phyloP scores from a whole-genome alignment of 2,888 invertebrate species.

The Phalera bucephala region DNA sequence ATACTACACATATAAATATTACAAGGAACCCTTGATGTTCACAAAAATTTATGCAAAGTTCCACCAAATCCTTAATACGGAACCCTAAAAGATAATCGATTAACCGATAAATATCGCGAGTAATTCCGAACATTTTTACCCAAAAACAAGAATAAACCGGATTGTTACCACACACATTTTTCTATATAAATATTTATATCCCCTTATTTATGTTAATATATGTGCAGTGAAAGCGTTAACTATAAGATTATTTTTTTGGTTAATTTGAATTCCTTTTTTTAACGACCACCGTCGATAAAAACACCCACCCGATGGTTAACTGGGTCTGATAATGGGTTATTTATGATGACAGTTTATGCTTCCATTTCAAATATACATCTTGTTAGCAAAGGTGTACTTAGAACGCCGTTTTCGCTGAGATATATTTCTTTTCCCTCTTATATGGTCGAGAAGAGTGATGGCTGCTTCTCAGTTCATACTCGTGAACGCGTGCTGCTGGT shows the following conservation, averaged over 20 bases:
- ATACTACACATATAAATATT: too few species aligned
- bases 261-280: constrained; percentile 22
- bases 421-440: too few species aligned
- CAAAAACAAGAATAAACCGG: constrained; percentile 39
- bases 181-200: constrained; percentile 44
- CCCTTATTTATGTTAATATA: constrained; percentile 59
- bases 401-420: too few species aligned
- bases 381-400: too few species aligned
- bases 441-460: too few species aligned
- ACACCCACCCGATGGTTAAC: constrained; percentile 9
- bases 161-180: constrained; percentile 44
- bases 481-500: too few species aligned
- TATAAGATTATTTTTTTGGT: constrained; percentile 25
- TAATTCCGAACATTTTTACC: constrained; percentile 54
- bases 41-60: too few species aligned
- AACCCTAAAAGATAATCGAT: constrained; percentile 48
- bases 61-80: constrained; percentile 19
- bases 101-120: constrained; percentile 45
- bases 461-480: too few species aligned
- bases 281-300: constrained; percentile 6
- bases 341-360: constrained; percentile 25
- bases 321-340: constrained; percentile 22
- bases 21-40: too few species aligned
- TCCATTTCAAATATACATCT: too few species aligned
- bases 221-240: constrained; percentile 74